A percentile compares a stretch with the other conserved stretches of the same genome.
phyloP scores from a whole-genome alignment of 1,140 invertebrate genomes.

The Leptoteleia sp. region DNA sequence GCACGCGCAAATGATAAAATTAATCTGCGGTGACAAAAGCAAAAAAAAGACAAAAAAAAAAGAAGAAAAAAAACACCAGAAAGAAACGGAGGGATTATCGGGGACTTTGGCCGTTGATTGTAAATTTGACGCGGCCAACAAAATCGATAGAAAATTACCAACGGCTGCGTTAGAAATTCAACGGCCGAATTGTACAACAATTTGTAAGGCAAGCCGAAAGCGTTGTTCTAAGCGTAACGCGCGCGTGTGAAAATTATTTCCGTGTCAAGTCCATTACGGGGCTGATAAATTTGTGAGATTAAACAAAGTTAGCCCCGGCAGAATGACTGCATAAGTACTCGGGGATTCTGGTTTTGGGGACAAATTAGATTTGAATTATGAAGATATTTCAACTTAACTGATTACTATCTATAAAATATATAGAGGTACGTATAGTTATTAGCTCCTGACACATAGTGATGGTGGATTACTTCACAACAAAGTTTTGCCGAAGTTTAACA shows the following conservation, averaged over 20 bases:
- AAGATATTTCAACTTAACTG: constrained; percentile 61
- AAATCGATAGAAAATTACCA: constrained; percentile 12
- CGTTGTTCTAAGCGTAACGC: constrained; percentile 15
- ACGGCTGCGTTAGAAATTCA: neutral
- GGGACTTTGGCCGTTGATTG: neutral
- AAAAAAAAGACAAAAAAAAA: too few relatives aligned
- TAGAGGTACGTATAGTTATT: constrained; percentile 54
- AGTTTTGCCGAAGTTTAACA: constrained; percentile 65
- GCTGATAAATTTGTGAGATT: constrained; percentile 53
- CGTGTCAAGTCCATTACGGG: constrained; percentile 45
- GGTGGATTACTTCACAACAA: constrained; percentile 63
- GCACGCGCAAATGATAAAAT: too few relatives aligned
- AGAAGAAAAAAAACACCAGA: too few relatives aligned
- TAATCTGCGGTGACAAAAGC: too few relatives aligned
- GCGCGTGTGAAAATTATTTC: constrained; percentile 34
- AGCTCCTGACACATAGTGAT: constrained; percentile 61
- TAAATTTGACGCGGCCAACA: neutral
- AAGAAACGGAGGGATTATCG: too few relatives aligned
- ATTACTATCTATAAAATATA: constrained; percentile 60
- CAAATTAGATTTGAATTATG: constrained; percentile 52
- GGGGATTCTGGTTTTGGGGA: constrained; percentile 29
- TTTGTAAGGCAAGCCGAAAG: constrained; percentile 5
- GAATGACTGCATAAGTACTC: constrained; percentile 39
- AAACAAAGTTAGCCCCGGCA: constrained; percentile 40
- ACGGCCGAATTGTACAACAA: constrained; percentile 1